Conservation (phyloP, 2,797 vertebrate genomes). For the Pantherophis alleghaniensis region DNA sequence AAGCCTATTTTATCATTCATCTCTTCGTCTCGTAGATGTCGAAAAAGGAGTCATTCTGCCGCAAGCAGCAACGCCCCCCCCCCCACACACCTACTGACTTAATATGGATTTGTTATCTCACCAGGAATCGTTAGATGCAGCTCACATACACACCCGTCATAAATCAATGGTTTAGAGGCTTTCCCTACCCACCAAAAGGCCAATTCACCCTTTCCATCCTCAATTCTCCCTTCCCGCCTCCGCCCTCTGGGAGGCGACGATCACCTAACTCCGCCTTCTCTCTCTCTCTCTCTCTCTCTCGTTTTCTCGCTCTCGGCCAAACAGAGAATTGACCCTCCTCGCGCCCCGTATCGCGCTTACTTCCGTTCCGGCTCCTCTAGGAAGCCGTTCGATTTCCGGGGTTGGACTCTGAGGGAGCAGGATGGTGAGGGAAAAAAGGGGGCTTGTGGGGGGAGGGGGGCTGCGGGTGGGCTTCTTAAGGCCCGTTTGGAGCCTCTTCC, state of each 20-base stretch:
- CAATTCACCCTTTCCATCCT: neutral
- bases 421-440: conserved; percentile 76
- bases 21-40: neutral
- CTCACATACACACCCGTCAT: neutral
- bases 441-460: accelerated
- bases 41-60: neutral
- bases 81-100: too few relatives aligned
- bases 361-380: conserved; percentile 26
- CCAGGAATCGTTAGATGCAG: neutral
- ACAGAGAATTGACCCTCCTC: neutral
- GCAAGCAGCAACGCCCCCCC: neutral
- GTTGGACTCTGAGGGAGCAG: conserved; percentile 39
- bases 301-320: accelerated
- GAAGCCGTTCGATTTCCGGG: conserved; percentile 51
- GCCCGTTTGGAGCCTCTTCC: neutral
- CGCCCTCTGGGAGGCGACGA: neutral
- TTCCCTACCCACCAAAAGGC: neutral
- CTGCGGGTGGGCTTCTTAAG: accelerated
- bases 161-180: neutral
- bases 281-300: accelerated
- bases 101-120: neutral
- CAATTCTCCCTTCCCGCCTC: neutral
- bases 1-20: neutral
- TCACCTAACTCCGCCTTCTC: neutral
- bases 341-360: neutral